phyloP scores from a whole-genome alignment of 2,113 vertebrate genomes.

The Seriola aureovittata region DNA sequence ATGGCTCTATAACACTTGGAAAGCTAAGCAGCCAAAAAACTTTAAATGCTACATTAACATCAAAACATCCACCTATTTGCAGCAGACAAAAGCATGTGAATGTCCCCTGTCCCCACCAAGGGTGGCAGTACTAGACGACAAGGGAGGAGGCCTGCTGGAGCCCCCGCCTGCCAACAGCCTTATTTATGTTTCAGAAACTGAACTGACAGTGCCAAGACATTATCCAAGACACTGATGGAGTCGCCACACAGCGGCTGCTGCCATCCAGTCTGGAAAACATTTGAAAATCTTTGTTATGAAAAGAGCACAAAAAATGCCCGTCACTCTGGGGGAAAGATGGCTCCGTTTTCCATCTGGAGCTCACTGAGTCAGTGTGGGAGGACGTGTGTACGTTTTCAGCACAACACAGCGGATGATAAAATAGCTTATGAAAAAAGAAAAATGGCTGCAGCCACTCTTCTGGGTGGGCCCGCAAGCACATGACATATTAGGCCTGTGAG shows the following conservation, averaged over 20 bases:
- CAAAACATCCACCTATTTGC: slow-evolving; percentile 27
- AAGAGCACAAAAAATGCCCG: slow-evolving; percentile 78
- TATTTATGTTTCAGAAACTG: slow-evolving; percentile 83
- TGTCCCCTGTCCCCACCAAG: background rate
- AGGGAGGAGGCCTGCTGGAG: slow-evolving; percentile 9
- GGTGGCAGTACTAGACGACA: background rate
- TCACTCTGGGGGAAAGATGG: slow-evolving; percentile 52
- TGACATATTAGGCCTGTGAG: slow-evolving; percentile 66
- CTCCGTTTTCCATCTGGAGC: slow-evolving; percentile 72
- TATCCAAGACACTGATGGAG: slow-evolving; percentile 82
- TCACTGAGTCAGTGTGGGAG: slow-evolving; percentile 61
- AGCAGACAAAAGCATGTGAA: slow-evolving; percentile 38
- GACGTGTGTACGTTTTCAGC: slow-evolving; percentile 64
- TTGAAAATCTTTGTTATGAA: slow-evolving; percentile 82
- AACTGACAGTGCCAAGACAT: slow-evolving; percentile 83
- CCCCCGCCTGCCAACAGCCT: slow-evolving; percentile 56
- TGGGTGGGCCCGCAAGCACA: slow-evolving; percentile 78
- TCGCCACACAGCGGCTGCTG: slow-evolving; percentile 72
- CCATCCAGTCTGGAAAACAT: slow-evolving; percentile 85
- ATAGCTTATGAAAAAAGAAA: slow-evolving; percentile 67
- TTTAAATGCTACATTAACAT: background rate
- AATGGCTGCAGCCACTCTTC: slow-evolving; percentile 68
- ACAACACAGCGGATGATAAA: slow-evolving; percentile 62
- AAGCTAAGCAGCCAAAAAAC: slow-evolving; percentile 1
- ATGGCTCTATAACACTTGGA: background rate